Evolutionary conservation across 2,888 invertebrate genomes (phyloP).

Genomic region (Mythimna vitellina): DNA sequence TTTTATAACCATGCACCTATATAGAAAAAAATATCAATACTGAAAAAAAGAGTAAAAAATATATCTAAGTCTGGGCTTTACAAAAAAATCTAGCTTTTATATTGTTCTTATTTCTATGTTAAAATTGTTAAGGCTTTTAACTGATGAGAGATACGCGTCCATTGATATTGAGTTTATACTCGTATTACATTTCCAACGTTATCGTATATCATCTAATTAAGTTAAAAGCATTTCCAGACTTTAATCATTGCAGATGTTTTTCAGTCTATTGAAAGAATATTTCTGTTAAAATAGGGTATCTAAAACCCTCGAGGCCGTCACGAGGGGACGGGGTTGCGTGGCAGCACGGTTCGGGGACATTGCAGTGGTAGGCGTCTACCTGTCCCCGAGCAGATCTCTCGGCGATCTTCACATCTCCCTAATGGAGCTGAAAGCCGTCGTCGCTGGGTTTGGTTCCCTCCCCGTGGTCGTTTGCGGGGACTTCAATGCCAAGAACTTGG

Average conservation of each 20-base stretch:
- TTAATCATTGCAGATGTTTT: slow-evolving; percentile 35
- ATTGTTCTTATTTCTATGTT: background rate
- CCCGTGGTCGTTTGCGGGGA: too few relatives aligned
- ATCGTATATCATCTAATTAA: slow-evolving; percentile 48
- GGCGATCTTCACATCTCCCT: too few relatives aligned
- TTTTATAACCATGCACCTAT: too few relatives aligned
- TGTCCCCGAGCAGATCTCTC: too few relatives aligned
- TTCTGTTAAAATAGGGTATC: slow-evolving; percentile 37
- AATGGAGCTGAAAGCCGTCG: too few relatives aligned
- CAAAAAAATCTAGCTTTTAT: background rate
- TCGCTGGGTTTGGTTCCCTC: too few relatives aligned
- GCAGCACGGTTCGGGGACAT: too few relatives aligned
- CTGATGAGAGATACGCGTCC: slow-evolving; percentile 28
- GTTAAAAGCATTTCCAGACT: slow-evolving; percentile 50
- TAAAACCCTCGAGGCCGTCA: background rate
- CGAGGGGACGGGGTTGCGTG: too few relatives aligned
- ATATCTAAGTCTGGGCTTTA: background rate
- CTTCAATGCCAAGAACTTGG: too few relatives aligned
- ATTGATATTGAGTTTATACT: slow-evolving; percentile 9
- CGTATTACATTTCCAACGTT: slow-evolving; percentile 9
- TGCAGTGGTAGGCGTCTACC: too few relatives aligned
- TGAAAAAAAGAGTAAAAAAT: too few relatives aligned
- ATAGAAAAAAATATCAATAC: too few relatives aligned
- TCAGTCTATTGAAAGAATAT: slow-evolving; percentile 37
- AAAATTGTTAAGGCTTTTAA: slow-evolving; percentile 23